Conservation (phyloP, 2,888 invertebrate genomes). For the Acrobasis consociella region DNA sequence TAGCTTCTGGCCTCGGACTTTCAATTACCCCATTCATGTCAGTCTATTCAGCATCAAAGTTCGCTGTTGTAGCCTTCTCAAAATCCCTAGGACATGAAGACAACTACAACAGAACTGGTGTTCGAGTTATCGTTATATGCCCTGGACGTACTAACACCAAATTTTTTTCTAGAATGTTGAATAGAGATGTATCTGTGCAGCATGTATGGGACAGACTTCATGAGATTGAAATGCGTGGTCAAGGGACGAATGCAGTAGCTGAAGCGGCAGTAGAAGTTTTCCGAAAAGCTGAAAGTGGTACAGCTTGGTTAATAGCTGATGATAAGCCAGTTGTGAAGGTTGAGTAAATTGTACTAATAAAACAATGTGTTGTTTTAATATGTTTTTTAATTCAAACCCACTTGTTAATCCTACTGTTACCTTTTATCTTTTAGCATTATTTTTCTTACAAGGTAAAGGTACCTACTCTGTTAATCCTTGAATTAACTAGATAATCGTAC, state of each 20-base stretch:
- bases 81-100: constrained; percentile 58
- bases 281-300: constrained; percentile 5
- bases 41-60: neutral
- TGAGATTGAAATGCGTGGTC: neutral
- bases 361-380: neutral
- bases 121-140: constrained; percentile 1
- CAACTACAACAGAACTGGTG: constrained; percentile 59
- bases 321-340: neutral
- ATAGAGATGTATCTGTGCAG: neutral
- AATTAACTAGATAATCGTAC: too few species aligned
- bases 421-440: too few species aligned
- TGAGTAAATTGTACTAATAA: neutral
- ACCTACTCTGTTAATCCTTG: too few species aligned
- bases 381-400: too few species aligned
- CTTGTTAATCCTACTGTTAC: too few species aligned
- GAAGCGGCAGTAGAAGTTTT: constrained; percentile 6
- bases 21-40: neutral
- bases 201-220: neutral
- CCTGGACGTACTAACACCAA: constrained; percentile 1
- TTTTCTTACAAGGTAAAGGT: too few species aligned
- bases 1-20: constrained; percentile 70
- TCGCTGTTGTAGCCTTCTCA: constrained; percentile 68
- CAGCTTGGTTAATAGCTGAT: neutral
- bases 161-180: neutral
- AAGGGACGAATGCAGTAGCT: neutral